Evolutionary conservation across 2,113 vertebrate species (phyloP).

Genomic region (Carassius auratus): DNA sequence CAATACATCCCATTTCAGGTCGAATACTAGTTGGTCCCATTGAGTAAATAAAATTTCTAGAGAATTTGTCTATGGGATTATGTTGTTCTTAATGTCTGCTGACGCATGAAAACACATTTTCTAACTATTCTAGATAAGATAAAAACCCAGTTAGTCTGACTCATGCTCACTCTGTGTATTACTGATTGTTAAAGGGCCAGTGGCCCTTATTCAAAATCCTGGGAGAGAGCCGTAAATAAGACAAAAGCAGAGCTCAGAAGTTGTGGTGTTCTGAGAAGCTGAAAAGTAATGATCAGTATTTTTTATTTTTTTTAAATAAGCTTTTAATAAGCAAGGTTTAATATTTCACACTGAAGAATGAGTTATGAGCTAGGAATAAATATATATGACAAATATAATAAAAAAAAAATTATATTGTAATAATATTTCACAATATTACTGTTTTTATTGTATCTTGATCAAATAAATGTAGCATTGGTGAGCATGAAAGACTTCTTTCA

Average conservation of each 20-base stretch:
- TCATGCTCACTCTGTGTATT: constrained; percentile 18
- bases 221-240: background rate
- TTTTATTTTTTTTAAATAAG: too few species aligned
- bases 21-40: background rate
- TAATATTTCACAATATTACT: too few species aligned
- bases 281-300: too few species aligned
- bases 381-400: too few species aligned
- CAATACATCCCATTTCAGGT: background rate
- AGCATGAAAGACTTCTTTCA: too few species aligned
- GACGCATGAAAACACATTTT: constrained; percentile 34
- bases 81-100: background rate
- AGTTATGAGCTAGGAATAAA: too few species aligned
- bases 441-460: too few species aligned
- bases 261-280: too few species aligned
- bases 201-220: background rate
- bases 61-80: background rate
- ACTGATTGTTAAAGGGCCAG: constrained; percentile 12
- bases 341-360: too few species aligned
- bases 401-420: too few species aligned
- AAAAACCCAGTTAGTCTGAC: constrained; percentile 38
- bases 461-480: too few species aligned
- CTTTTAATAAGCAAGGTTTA: too few species aligned
- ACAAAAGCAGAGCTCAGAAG: constrained; percentile 3
- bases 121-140: constrained; percentile 30
- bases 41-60: background rate